Evolutionary conservation across 2,113 vertebrate species (phyloP).

Genomic region (Mastomys coucha): DNA sequence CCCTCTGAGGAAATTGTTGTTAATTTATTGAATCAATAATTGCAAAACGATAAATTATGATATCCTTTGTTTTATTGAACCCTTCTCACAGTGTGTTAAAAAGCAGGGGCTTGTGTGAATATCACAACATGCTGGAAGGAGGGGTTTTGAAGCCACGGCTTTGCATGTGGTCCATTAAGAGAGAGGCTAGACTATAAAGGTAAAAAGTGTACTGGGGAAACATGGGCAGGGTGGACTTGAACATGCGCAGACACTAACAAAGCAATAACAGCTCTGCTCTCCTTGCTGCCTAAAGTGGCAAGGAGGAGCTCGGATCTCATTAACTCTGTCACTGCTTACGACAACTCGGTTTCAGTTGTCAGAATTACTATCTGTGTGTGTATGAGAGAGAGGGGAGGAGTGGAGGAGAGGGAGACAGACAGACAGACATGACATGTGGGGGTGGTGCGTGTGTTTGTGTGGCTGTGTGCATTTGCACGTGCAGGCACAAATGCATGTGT

Average conservation of each 20-base stretch:
- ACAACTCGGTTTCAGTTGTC: slow-evolving; percentile 16
- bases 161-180: slow-evolving; percentile 78
- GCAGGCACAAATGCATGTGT: background rate
- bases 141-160: slow-evolving; percentile 68
- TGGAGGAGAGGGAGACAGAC: background rate
- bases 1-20: slow-evolving; percentile 84
- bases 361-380: background rate
- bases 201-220: background rate
- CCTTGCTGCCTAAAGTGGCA: slow-evolving; percentile 52
- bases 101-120: slow-evolving; percentile 84
- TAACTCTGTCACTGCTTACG: slow-evolving; percentile 52
- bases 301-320: slow-evolving; percentile 11
- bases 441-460: background rate
- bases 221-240: background rate
- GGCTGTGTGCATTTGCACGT: background rate
- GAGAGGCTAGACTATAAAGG: slow-evolving; percentile 79
- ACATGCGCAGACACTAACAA: slow-evolving; percentile 59
- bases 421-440: background rate
- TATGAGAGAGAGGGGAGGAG: background rate
- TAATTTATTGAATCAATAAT: slow-evolving; percentile 89
- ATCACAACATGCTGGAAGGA: slow-evolving; percentile 74
- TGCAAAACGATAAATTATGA: slow-evolving; percentile 87
- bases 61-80: slow-evolving; percentile 86
- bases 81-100: slow-evolving; percentile 77
- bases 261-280: background rate